Conservation (phyloP, 2,113 vertebrate species). For the Naja naja region DNA sequence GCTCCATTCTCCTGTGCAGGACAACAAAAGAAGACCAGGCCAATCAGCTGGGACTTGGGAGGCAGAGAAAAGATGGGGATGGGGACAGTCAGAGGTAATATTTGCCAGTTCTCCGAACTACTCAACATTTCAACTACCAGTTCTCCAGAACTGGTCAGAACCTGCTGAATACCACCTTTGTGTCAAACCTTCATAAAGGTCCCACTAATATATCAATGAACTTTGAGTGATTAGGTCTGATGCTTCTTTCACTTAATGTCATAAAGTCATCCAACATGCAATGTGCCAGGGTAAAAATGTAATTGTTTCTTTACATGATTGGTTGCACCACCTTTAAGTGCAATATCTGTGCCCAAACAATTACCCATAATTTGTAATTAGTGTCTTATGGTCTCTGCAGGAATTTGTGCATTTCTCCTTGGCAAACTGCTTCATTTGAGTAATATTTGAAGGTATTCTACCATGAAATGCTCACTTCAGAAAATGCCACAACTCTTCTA, state of each 20-base stretch:
- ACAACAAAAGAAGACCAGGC: too few species aligned
- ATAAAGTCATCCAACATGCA: neutral
- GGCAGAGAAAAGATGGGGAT: too few species aligned
- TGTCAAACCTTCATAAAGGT: neutral
- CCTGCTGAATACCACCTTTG: too few species aligned
- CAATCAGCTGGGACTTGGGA: too few species aligned
- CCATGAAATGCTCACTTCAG: neutral
- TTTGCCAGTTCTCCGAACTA: too few species aligned
- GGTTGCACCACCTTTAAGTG: neutral
- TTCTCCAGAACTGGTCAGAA: too few species aligned
- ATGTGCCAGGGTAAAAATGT: neutral
- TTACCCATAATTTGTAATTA: neutral
- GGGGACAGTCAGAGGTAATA: too few species aligned
- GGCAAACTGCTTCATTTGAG: neutral
- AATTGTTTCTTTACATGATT: neutral
- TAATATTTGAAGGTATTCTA: neutral
- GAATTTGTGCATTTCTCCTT: neutral
- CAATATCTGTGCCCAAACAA: neutral
- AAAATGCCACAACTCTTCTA: neutral
- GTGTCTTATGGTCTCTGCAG: neutral
- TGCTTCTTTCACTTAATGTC: neutral
- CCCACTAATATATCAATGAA: neutral
- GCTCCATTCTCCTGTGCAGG: too few species aligned
- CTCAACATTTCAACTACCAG: too few species aligned
- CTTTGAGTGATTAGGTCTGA: neutral